These are phyloP conservation scores for Camponotus floridanus DNA, from an alignment of 1,140 invertebrate genomes.

Conservation along the genomic window DNA sequence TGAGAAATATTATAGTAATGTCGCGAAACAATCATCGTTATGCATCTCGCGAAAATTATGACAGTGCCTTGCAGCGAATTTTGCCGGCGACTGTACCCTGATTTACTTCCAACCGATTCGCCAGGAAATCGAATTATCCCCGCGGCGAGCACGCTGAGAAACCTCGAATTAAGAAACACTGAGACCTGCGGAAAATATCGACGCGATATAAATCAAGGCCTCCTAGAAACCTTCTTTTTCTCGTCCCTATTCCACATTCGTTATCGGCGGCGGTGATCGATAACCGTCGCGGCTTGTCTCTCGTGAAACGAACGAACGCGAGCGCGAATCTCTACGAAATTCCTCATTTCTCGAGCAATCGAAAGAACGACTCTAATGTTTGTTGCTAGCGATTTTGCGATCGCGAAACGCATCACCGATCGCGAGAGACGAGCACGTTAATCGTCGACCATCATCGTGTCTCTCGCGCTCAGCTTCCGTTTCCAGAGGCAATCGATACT, in stretches of 20 bases:
- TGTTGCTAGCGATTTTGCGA: conserved; percentile 38
- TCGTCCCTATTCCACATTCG: conserved; percentile 72
- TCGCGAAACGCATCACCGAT: conserved; percentile 38
- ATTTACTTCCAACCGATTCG: conserved; percentile 84
- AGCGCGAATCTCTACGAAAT: conserved; percentile 18
- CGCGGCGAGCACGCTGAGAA: conserved; percentile 77
- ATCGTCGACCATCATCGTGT: conserved; percentile 45
- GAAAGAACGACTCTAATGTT: conserved; percentile 45
- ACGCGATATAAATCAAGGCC: conserved; percentile 84
- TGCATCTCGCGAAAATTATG: conserved; percentile 66
- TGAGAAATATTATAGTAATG: background rate
- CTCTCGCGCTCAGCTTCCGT: conserved; percentile 16
- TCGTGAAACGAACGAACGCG: conserved; percentile 15
- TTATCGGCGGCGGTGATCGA: conserved; percentile 64
- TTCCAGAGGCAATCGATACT: conserved; percentile 20
- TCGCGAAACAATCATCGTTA: background rate
- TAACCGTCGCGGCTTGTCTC: conserved; percentile 53
- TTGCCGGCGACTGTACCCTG: conserved; percentile 81
- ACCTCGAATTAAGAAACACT: conserved; percentile 86
- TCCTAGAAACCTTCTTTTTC: conserved; percentile 81
- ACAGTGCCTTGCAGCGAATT: conserved; percentile 65
- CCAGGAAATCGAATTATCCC: conserved; percentile 83
- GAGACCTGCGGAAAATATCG: conserved; percentile 85
- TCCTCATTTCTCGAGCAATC: conserved; percentile 48
- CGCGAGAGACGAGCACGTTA: conserved; percentile 28